phyloP scores from a whole-genome alignment of 2,797 vertebrate genomes.

The Xenopus petersii region DNA sequence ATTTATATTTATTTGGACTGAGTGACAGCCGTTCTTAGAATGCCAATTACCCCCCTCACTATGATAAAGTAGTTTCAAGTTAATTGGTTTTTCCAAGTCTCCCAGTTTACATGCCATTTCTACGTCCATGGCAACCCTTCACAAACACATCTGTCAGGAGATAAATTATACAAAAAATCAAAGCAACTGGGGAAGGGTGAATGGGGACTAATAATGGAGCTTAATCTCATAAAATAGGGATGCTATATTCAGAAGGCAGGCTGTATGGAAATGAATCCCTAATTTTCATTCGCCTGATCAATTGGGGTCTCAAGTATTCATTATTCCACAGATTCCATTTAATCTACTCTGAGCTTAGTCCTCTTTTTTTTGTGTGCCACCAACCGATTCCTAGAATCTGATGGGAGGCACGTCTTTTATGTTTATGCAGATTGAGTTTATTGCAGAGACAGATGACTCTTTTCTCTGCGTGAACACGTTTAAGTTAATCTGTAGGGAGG shows the following conservation, averaged over 20 bases:
- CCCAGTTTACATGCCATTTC: conserved; percentile 28
- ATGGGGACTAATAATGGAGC: conserved; percentile 36
- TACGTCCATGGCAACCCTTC: conserved; percentile 34
- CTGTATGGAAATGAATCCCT: conserved; percentile 40
- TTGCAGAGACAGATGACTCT: conserved; percentile 20
- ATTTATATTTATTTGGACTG: no score
- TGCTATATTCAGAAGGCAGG: conserved; percentile 25
- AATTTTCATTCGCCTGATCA: conserved; percentile 27
- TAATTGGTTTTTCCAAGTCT: conserved; percentile 27
- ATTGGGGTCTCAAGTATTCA: conserved; percentile 32
- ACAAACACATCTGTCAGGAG: conserved; percentile 44
- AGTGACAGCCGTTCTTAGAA: not conserved
- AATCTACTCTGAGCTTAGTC: conserved; percentile 20
- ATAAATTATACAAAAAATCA: conserved; percentile 37
- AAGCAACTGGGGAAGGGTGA: conserved; percentile 26
- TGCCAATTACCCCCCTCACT: not conserved
- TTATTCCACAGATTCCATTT: conserved; percentile 30
- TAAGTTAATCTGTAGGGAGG: conserved; percentile 33
- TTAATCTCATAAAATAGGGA: conserved; percentile 44
- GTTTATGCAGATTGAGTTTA: conserved; percentile 39
- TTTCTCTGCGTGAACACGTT: conserved; percentile 25
- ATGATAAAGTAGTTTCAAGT: not conserved
- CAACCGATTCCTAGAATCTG: conserved; percentile 30
- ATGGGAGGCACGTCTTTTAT: conserved; percentile 36
- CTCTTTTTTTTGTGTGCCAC: conserved; percentile 11